Conservation (phyloP, 2,888 invertebrate genomes). For the Scaptomyza parva region DNA sequence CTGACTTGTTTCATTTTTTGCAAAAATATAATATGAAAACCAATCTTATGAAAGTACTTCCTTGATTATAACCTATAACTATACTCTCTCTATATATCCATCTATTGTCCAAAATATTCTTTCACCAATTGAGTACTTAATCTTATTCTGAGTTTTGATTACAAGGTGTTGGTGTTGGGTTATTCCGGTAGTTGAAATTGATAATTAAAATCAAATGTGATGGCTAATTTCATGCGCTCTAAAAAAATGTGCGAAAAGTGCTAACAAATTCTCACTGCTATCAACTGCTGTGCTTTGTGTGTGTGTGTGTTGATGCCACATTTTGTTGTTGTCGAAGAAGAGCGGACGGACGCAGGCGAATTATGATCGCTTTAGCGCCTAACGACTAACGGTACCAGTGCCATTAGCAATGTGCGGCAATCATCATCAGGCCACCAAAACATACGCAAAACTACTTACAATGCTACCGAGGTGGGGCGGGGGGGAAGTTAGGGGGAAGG, state of each 20-base stretch:
- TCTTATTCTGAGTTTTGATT: neutral
- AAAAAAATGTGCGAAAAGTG: conserved; percentile 6
- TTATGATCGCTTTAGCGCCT: conserved; percentile 70
- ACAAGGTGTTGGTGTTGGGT: too few species aligned
- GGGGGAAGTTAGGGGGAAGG: too few species aligned
- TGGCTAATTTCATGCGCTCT: conserved; percentile 3
- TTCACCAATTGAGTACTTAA: neutral
- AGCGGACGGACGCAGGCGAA: conserved; percentile 40
- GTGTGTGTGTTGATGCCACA: conserved; percentile 5
- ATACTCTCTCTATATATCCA: too few species aligned
- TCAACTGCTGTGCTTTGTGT: neutral
- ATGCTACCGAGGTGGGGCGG: conserved; percentile 12
- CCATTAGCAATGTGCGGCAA: conserved; percentile 51
- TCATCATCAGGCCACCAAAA: conserved; percentile 70
- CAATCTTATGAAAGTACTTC: too few species aligned
- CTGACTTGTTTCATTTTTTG: too few species aligned
- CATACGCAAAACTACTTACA: conserved; percentile 49
- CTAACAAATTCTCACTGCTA: neutral
- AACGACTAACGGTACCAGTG: conserved; percentile 66
- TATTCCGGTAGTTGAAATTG: conserved; percentile 5
- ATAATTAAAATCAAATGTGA: conserved; percentile 10
- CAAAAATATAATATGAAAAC: too few species aligned
- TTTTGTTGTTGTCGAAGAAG: conserved; percentile 35
- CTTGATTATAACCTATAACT: too few species aligned
- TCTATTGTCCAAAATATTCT: too few species aligned